Base-by-base conservation (phyloP, 2,113 vertebrate genomes). In the Salvelinus namaycush region DNA sequence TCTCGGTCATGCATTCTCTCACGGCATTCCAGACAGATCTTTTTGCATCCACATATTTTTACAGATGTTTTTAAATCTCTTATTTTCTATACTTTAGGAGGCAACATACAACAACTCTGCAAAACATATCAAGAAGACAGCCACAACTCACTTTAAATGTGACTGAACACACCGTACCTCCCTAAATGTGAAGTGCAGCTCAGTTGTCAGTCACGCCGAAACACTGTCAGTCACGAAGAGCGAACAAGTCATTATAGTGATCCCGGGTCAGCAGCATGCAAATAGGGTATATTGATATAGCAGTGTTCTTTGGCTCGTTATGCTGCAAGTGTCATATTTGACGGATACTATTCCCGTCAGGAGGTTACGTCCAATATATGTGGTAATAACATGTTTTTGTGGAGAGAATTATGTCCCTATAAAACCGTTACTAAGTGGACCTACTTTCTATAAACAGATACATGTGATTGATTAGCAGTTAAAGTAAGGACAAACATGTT, bases 1-100 rank as follows among this genome's bases (percentile, higher is more conserved):
- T 88, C 80, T 75, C 72, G 29, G 76, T 88, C 86, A 78, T 83
- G 85, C 79, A 78, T 86, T 86, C 74, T 79, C 84, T 87, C 74
- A 39, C 51, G 39, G 51, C 84, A 90, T 91, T 88, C 88, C 87
- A 88, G 83, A 75, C 84, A 72, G 83, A 89, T 90, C 81, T 80
- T 74, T 76, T 88, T 88, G 85, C 86, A 82, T 77, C 65, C 75
- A 66, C 71, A 74, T 74, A 79, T 80, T 79, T 75, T 80, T 73
- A 69, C 49, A 79, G 29, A 68, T 57, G 9, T 16, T 60, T 31
- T 70, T 68, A 31, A 29, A 60, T 67, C 71, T 69, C 66, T 44
- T 68, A 29, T 70, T 48, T 67, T 70, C 57, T n/a, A 5, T 69
- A 31, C 27, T 51, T 80, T 59, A 71, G 76, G 72, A 74, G 64